Evolutionary conservation across 2,113 vertebrate genomes (phyloP).

Genomic region (Dicerorhinus sumatrensis): DNA sequence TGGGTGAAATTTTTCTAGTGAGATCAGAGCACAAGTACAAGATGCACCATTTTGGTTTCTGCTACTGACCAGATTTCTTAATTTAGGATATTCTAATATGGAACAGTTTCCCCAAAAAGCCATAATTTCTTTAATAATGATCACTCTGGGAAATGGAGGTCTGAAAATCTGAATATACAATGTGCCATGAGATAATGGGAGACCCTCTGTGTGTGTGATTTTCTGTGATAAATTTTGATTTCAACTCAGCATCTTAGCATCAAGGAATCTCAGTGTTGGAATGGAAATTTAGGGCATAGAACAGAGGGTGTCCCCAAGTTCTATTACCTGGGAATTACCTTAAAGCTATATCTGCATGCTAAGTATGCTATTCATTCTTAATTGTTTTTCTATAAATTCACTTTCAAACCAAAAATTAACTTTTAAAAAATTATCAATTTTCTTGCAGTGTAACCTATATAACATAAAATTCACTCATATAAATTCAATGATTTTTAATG

Average conservation of each 20-base stretch:
- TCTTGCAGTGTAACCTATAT: neutral
- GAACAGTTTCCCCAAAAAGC: neutral
- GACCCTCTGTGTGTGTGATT: neutral
- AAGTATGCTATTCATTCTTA: neutral
- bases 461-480: neutral
- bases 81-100: neutral
- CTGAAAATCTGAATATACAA: neutral
- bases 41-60: neutral
- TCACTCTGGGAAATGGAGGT: neutral
- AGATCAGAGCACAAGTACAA: neutral
- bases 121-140: slow-evolving; percentile 11
- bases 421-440: neutral
- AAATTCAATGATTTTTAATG: neutral
- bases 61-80: neutral
- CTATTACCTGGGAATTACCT: neutral
- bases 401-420: neutral
- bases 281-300: neutral
- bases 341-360: neutral
- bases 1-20: neutral
- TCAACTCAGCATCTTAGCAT: neutral
- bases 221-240: neutral
- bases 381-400: neutral
- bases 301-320: neutral
- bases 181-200: neutral
- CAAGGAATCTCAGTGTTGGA: neutral